Evolutionary conservation across 2,888 invertebrate species (phyloP).

Genomic region (Schrankia costaestrigalis): DNA sequence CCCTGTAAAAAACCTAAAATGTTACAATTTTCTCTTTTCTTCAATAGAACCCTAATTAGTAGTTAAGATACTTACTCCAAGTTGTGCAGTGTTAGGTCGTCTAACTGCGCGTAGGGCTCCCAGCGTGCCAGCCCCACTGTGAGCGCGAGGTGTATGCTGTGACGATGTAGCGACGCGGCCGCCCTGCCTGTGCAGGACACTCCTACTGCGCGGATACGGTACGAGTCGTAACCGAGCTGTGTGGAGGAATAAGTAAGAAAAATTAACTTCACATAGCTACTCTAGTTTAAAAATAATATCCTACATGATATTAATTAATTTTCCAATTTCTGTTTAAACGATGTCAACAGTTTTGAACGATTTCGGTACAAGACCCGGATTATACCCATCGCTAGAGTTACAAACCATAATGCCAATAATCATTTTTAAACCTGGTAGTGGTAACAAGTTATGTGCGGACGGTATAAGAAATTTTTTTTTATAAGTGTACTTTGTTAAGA

Average conservation of each 20-base stretch:
- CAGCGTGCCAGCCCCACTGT: constrained; percentile 60
- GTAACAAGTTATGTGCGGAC: too few relatives aligned
- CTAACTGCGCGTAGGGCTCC: constrained; percentile 70
- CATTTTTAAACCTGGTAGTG: too few relatives aligned
- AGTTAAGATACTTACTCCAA: constrained; percentile 54
- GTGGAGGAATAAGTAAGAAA: background rate
- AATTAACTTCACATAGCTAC: too few relatives aligned
- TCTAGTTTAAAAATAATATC: too few relatives aligned
- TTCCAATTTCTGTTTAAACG: too few relatives aligned
- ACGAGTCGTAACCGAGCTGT: constrained; percentile 72
- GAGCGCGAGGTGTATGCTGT: constrained; percentile 57
- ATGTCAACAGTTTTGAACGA: too few relatives aligned
- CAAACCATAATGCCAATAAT: too few relatives aligned
- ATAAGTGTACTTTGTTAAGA: too few relatives aligned
- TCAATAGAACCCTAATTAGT: background rate
- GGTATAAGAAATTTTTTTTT: too few relatives aligned
- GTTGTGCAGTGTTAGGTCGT: constrained; percentile 57
- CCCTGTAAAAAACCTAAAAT: background rate
- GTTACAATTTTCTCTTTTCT: background rate
- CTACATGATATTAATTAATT: too few relatives aligned
- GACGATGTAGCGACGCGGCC: constrained; percentile 52
- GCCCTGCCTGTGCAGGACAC: constrained; percentile 61
- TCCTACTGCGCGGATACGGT: constrained; percentile 70
- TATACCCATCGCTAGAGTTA: too few relatives aligned
- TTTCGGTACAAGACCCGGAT: too few relatives aligned